phyloP scores from a whole-genome alignment of 2,888 invertebrate genomes.

The Hirtodrosophila cameraria region DNA sequence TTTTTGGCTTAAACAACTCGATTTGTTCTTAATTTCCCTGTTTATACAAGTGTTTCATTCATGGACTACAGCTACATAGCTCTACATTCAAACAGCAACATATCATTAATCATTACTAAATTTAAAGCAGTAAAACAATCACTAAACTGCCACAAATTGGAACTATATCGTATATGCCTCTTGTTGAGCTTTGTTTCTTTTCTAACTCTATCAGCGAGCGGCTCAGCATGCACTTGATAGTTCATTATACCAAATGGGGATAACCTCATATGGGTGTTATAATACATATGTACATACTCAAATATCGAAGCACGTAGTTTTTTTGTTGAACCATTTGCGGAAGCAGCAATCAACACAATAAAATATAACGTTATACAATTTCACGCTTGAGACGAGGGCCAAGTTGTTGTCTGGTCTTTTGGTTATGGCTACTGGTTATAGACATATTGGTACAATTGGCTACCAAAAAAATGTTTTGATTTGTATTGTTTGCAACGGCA shows the following conservation, averaged over 20 bases:
- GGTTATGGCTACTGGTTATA: slow-evolving; percentile 50
- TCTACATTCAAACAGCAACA: neutral
- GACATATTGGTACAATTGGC: slow-evolving; percentile 57
- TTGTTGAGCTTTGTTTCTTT: slow-evolving; percentile 6
- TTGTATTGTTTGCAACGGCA: slow-evolving; percentile 51
- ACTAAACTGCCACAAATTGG: slow-evolving; percentile 5
- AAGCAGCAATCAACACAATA: slow-evolving; percentile 53
- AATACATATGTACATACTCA: slow-evolving; percentile 8
- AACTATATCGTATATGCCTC: slow-evolving; percentile 7
- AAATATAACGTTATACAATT: slow-evolving; percentile 56
- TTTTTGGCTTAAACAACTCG: slow-evolving; percentile 1
- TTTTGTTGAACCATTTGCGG: slow-evolving; percentile 45
- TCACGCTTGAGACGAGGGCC: slow-evolving; percentile 59
- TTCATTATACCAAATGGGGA: slow-evolving; percentile 57
- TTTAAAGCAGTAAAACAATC: too few relatives aligned
- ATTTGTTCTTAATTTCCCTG: slow-evolving; percentile 2
- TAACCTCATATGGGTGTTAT: slow-evolving; percentile 59
- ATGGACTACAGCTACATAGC: neutral
- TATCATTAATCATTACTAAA: slow-evolving; percentile 48
- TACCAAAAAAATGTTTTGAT: slow-evolving; percentile 52
- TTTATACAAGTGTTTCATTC: neutral
- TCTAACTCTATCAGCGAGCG: slow-evolving; percentile 12
- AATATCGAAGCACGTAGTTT: slow-evolving; percentile 51
- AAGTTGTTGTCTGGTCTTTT: slow-evolving; percentile 27
- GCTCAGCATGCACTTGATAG: slow-evolving; percentile 48